Conservation (phyloP, 2,113 vertebrate genomes). For the Pithys albifrons region DNA sequence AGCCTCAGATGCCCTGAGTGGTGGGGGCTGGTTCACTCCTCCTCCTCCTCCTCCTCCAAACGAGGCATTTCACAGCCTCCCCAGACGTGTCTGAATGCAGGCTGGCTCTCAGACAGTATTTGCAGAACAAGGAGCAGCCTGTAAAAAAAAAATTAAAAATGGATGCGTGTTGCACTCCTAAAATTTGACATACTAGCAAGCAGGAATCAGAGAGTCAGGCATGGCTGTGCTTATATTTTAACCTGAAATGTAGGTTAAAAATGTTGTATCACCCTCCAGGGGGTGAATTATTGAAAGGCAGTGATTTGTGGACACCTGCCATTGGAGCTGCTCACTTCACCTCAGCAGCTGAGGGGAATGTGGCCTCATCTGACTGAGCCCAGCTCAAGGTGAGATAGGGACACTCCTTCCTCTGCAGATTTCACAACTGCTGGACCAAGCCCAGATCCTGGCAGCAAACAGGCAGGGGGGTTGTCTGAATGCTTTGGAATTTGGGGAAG, state of each 20-base stretch:
- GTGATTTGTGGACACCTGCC: background rate
- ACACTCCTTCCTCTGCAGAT: background rate
- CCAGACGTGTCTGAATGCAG: background rate
- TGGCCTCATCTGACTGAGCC: background rate
- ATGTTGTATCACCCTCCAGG: background rate
- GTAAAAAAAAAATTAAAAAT: background rate
- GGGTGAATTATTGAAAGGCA: background rate
- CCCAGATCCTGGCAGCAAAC: background rate
- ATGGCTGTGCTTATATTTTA: background rate
- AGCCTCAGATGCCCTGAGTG: conserved; percentile 27
- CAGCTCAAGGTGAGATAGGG: background rate
- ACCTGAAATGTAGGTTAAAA: background rate
- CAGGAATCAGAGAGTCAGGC: background rate
- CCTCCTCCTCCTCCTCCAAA: background rate
- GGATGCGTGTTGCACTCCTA: background rate
- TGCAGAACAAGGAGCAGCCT: background rate
- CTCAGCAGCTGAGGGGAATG: background rate
- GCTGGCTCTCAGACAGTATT: background rate
- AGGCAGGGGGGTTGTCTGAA: background rate
- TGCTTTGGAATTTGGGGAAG: background rate
- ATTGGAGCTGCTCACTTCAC: background rate
- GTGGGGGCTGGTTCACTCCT: background rate
- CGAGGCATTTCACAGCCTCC: conserved; percentile 28
- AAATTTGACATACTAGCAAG: background rate
- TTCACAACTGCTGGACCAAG: background rate